Conservation (phyloP, 2,113 vertebrate species). For the Sterna hirundo region DNA sequence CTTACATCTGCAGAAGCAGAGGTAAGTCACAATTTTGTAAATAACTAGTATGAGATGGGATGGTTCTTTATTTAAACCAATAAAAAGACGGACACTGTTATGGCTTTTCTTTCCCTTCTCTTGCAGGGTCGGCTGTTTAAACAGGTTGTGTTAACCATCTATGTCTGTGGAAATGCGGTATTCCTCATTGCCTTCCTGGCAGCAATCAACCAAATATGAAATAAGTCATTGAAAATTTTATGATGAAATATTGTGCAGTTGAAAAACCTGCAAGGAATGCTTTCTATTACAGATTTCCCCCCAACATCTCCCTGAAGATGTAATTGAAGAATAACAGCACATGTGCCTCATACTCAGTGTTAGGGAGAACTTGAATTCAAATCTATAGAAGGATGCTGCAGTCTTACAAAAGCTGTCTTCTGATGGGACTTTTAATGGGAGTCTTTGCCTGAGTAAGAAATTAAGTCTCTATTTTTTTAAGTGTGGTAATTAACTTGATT, state of each 20-base stretch:
- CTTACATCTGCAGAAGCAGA: conserved; percentile 62
- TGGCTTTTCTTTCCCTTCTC: background rate
- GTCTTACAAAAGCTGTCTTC: background rate
- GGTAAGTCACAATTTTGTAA: conserved; percentile 57
- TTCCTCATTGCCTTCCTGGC: conserved; percentile 78
- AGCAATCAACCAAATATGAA: conserved; percentile 75
- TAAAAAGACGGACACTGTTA: background rate
- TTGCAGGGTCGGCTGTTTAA: conserved; percentile 81
- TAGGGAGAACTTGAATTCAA: background rate
- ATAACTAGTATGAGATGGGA: background rate
- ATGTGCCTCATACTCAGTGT: accelerated
- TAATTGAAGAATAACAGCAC: background rate
- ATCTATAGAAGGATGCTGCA: background rate
- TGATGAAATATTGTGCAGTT: background rate
- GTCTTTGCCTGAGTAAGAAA: background rate
- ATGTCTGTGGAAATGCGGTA: conserved; percentile 80
- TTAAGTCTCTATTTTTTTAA: background rate
- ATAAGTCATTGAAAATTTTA: background rate
- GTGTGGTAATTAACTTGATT: background rate
- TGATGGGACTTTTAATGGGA: background rate
- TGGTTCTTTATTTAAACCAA: background rate
- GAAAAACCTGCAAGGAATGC: background rate
- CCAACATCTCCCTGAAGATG: background rate
- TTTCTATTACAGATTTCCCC: background rate
- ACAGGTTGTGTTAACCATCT: conserved; percentile 77